Conservation (phyloP, 2,113 vertebrate species). For the Romanogobio albipinnatus region DNA sequence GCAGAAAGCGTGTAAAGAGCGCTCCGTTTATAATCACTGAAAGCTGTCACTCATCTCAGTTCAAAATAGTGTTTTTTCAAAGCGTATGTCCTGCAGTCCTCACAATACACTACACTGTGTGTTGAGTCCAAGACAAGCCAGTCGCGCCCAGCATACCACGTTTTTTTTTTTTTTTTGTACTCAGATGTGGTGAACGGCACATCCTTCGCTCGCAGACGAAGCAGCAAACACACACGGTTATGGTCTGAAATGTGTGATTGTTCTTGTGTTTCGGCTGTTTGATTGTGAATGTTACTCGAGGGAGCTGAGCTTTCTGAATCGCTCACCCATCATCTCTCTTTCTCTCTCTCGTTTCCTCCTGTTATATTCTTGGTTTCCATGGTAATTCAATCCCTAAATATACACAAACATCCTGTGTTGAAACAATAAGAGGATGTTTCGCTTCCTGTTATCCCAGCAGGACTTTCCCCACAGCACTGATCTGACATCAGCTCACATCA, state of each 20-base stretch:
- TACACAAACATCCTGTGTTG: slow-evolving; percentile 54
- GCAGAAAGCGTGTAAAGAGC: too few species aligned
- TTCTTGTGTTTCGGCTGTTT: neutral
- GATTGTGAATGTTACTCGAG: neutral
- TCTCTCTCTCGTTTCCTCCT: neutral
- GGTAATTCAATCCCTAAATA: slow-evolving; percentile 40
- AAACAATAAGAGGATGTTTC: slow-evolving; percentile 55
- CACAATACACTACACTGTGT: too few species aligned
- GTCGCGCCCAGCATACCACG: too few species aligned
- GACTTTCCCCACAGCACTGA: slow-evolving; percentile 23
- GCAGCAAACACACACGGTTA: neutral
- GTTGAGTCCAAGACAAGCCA: too few species aligned
- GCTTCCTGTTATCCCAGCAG: slow-evolving; percentile 50
- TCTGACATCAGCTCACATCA: slow-evolving; percentile 9
- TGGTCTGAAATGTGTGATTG: slow-evolving; percentile 1
- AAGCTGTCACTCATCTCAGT: too few species aligned
- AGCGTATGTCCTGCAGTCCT: too few species aligned
- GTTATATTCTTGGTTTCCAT: slow-evolving; percentile 37
- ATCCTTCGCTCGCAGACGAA: too few species aligned
- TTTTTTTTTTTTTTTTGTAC: too few species aligned
- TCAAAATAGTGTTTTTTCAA: too few species aligned
- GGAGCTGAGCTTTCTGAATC: neutral
- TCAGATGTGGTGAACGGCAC: too few species aligned
- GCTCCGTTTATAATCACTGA: too few species aligned
- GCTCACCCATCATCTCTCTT: slow-evolving; percentile 8